Conservation (phyloP, 1,140 invertebrate species). For the Diuraphis noxia region DNA sequence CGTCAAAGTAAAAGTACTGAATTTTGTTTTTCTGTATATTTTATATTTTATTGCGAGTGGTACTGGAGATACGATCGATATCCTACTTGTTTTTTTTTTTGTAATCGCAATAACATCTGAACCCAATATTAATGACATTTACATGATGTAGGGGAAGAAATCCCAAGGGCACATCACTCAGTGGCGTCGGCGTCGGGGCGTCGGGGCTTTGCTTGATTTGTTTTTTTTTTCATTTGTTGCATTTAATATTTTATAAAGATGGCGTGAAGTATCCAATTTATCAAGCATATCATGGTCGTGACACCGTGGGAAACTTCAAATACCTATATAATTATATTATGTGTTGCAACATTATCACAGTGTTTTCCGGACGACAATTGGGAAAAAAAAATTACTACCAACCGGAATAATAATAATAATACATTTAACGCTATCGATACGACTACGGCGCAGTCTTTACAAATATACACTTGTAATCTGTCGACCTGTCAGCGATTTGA, state of each 20-base stretch:
- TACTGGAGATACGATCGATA: neutral
- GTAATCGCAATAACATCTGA: neutral
- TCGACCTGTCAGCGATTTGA: neutral
- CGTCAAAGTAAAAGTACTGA: neutral
- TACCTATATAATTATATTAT: neutral
- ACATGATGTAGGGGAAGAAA: neutral
- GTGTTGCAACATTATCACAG: neutral
- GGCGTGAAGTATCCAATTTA: neutral
- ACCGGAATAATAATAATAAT: neutral
- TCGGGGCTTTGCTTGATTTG: neutral
- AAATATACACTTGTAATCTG: neutral
- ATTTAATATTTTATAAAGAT: slow-evolving; percentile 5
- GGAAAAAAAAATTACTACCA: neutral
- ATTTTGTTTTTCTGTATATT: neutral
- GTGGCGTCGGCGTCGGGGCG: too few species aligned
- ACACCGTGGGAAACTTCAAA: neutral
- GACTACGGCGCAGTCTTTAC: neutral
- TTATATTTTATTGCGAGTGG: neutral
- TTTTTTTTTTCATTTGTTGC: slow-evolving; percentile 3
- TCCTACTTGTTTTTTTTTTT: neutral
- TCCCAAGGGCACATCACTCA: neutral
- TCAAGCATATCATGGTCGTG: neutral
- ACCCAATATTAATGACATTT: neutral
- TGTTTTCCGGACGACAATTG: neutral
- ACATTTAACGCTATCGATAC: neutral